Base-by-base conservation (phyloP, 2,113 vertebrate species). In the Pholis gunnellus region DNA sequence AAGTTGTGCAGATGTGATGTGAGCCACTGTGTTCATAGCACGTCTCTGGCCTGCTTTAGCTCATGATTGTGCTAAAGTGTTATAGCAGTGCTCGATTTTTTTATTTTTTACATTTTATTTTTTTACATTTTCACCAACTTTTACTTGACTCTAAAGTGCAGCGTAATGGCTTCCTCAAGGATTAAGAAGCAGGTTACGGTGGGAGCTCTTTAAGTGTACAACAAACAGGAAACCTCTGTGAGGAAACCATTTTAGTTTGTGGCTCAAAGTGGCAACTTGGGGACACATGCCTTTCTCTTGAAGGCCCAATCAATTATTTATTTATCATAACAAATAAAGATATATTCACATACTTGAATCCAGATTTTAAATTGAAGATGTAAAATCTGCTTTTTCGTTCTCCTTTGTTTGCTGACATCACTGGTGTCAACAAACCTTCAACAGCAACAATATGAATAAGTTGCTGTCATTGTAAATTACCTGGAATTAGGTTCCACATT, bases 1-100 rank as follows among this genome's bases (percentile, higher is more conserved):
- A 87, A 85, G 81, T 77, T 61, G 75, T 86, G 57, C 50, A 88
- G 87, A 87, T 89, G 78, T 65, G 83, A 76, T 65, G 73, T 50
- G 79, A 81, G 71, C 65, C 74, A 60, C 76, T 25, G 72, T 81
- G 79, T 87, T 86, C 71, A 25, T 11, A 76, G 64, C 81, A 60
- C 38, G 54, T 56, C 64, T 85, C 76, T 27, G 54, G 54, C 27
- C 60, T 56, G 61, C 46, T 78, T 67, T 29, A 40, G 44, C 52
- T 78, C 38, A 22, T 74, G 52, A 72, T 74, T 78, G 76, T 73
- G 48, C 48, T 22, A 52, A 15, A 79, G 78, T 74, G 20, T 76
- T 78, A 22, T 2, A 36, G 34, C 13, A 57, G 34, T 20, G 7
- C 50, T 67, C 3, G 2, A 48, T 36, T 54, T 20, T 31, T 4